phyloP scores from a whole-genome alignment of 1,140 invertebrate species.

The Conus betulinus region DNA sequence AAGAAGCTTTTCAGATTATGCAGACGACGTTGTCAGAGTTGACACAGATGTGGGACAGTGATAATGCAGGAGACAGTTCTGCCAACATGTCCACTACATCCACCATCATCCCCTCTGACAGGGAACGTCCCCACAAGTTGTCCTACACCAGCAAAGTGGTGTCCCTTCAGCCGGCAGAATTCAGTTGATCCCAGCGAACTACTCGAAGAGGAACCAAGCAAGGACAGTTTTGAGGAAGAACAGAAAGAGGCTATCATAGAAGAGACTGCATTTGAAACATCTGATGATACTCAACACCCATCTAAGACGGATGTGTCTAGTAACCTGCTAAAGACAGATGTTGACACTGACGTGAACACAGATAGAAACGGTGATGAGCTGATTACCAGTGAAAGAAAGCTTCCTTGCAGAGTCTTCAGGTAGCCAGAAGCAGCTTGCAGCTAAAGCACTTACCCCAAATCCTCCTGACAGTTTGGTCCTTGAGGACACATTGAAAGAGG shows the following conservation, averaged over 20 bases:
- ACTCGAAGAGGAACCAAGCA: not conserved
- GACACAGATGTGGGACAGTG: conserved; percentile 4
- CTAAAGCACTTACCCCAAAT: too few species aligned
- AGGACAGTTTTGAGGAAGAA: not conserved
- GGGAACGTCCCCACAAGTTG: not conserved
- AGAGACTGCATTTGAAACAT: not conserved
- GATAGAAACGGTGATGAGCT: not conserved
- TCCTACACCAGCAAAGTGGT: conserved; percentile 16
- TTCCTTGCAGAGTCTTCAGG: not conserved
- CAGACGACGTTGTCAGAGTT: conserved; percentile 27
- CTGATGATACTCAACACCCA: too few species aligned
- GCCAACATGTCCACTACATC: not conserved
- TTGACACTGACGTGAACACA: not conserved
- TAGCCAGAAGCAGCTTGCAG: too few species aligned
- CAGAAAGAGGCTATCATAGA: not conserved
- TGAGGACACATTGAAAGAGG: not conserved
- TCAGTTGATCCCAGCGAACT: not conserved
- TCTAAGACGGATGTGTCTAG: too few species aligned
- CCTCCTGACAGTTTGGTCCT: not conserved
- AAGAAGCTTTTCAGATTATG: conserved; percentile 25
- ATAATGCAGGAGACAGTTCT: not conserved
- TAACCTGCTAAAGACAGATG: not conserved
- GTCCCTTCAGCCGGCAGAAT: conserved; percentile 22
- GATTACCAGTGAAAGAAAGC: not conserved
- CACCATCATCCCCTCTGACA: not conserved